Percentiles rank a stretch among this genome's conserved stretches.
Evolutionary conservation across 1,140 invertebrate species (phyloP).

Genomic region (Drosophila subobscura): DNA sequence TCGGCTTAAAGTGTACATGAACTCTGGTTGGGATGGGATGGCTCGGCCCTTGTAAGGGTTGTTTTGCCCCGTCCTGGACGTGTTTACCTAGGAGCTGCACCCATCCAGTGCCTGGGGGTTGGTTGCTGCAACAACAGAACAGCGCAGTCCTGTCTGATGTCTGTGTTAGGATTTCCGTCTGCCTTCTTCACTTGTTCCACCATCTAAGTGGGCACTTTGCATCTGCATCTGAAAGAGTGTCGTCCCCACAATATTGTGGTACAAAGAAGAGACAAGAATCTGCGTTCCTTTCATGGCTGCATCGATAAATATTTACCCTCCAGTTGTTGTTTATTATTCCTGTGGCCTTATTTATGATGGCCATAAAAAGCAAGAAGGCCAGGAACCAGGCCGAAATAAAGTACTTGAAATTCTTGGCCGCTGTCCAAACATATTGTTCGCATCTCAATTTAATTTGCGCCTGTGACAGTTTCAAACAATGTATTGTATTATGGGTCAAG

Average conservation of each 20-base stretch:
- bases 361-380: constrained; percentile 54
- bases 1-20: constrained; percentile 64
- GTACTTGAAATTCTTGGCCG: constrained; percentile 54
- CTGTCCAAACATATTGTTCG: constrained; percentile 58
- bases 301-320: constrained; percentile 39
- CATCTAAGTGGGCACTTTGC: constrained; percentile 39
- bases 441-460: constrained; percentile 50
- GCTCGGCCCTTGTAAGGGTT: constrained; percentile 50
- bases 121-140: constrained; percentile 42
- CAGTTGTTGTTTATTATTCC: constrained; percentile 39
- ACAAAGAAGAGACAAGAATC: constrained; percentile 38
- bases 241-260: constrained; percentile 54
- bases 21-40: constrained; percentile 41
- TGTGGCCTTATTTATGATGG: constrained; percentile 58
- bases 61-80: constrained; percentile 32
- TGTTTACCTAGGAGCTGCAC: constrained; percentile 63
- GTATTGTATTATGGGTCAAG: constrained; percentile 45
- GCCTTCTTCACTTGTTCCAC: constrained; percentile 22
- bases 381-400: constrained; percentile 51
- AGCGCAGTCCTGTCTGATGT: constrained; percentile 51
- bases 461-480: constrained; percentile 55
- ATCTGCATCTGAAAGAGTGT: constrained; percentile 35
- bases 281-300: background rate
- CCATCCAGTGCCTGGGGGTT: constrained; percentile 47
- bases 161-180: constrained; percentile 47